These are phyloP conservation scores for Venturia canescens DNA, from an alignment of 1,140 invertebrate genomes.

Conservation along the genomic window DNA sequence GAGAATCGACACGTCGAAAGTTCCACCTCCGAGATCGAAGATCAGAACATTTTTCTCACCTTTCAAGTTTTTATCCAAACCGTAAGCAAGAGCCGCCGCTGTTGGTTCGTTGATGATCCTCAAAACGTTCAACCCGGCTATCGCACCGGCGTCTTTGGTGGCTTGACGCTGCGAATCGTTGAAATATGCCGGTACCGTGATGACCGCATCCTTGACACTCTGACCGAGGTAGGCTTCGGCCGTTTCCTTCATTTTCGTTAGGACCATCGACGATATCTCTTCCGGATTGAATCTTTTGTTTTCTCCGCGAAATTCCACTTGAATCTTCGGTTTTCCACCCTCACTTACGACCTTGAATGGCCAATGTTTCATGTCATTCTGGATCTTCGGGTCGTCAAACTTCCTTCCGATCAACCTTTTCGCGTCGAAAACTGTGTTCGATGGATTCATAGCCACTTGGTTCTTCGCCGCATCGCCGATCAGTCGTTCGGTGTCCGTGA, in stretches of 20 bases:
- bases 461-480: slow-evolving; percentile 3
- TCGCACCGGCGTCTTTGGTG: background rate
- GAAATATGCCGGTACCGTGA: slow-evolving; percentile 80
- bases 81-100: slow-evolving; percentile 88
- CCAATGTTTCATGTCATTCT: slow-evolving; percentile 83
- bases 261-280: slow-evolving; percentile 58
- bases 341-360: slow-evolving; percentile 83
- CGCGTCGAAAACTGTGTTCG: slow-evolving; percentile 61
- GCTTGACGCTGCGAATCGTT: background rate
- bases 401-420: slow-evolving; percentile 76
- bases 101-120: slow-evolving; percentile 89
- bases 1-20: slow-evolving; percentile 92
- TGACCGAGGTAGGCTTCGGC: slow-evolving; percentile 78
- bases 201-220: slow-evolving; percentile 75
- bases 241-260: slow-evolving; percentile 72
- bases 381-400: slow-evolving; percentile 83
- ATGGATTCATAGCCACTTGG: background rate
- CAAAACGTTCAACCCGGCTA: slow-evolving; percentile 84
- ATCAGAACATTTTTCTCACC: slow-evolving; percentile 85
- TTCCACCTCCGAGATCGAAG: slow-evolving; percentile 71
- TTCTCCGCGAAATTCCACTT: slow-evolving; percentile 85
- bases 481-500: slow-evolving; percentile 3
- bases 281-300: slow-evolving; percentile 86
- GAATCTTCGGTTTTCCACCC: slow-evolving; percentile 80
- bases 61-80: slow-evolving; percentile 85